Conservation (phyloP, 1,140 invertebrate genomes). For the Ruditapes philippinarum region DNA sequence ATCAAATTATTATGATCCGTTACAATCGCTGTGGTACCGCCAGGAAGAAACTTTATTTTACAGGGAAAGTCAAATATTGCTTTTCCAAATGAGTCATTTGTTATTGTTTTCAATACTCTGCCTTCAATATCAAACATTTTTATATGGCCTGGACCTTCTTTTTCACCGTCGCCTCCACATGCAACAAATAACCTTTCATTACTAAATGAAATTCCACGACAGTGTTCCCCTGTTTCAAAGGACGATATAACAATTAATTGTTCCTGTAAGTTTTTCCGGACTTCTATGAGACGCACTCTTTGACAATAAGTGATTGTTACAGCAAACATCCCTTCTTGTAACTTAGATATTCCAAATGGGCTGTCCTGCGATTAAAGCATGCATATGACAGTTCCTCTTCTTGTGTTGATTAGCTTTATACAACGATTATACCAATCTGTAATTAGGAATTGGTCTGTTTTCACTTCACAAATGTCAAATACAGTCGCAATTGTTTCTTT, state of each 20-base stretch:
- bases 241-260: neutral
- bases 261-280: neutral
- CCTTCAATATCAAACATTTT: neutral
- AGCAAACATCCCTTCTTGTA: neutral
- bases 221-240: neutral
- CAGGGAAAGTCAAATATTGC: neutral
- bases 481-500: neutral
- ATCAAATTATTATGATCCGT: neutral
- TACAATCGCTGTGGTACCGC: neutral
- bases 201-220: neutral
- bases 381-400: neutral
- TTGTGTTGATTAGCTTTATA: neutral
- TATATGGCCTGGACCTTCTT: neutral
- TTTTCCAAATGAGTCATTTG: neutral
- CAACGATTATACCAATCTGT: neutral
- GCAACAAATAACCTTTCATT: neutral
- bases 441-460: neutral
- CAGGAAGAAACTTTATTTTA: neutral
- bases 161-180: neutral
- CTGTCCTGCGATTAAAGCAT: neutral
- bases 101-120: neutral
- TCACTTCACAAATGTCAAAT: neutral
- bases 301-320: neutral
- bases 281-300: neutral
- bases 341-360: neutral